Base-by-base conservation (phyloP, 2,797 vertebrate species). In the Buphagus erythrorhynchus region DNA sequence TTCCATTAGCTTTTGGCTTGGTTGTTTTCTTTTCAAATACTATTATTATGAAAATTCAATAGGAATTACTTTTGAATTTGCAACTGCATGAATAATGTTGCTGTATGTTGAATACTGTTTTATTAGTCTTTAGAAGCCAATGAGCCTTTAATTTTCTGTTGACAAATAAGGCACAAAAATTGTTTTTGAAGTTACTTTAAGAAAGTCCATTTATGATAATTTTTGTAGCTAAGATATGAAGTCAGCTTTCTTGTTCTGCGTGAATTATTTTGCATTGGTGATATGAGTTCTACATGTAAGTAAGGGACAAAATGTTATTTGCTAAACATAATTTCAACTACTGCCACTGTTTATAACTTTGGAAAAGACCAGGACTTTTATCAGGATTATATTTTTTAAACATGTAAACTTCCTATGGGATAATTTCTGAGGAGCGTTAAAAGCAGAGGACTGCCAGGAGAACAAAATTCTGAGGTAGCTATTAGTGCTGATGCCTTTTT, bases 51-150 rank as follows among this genome's bases (percentile, higher is more conserved):
- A 83, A 76, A 71, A 90, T 49, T 67, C 36, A 65, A n/a, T 45
- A n/a, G 66, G 92, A 93, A 87, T 83, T 75, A 43, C 11, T 43
- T 31, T 58, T 63, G 58, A 88, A 86, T 93, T 94, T 96, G 17
- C 2, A 13, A 22, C 16, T 62, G 25, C 28, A 38, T 84, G 77
- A 78, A 66, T 63, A 74, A 65, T 85, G 66, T 33, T 82, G 21
- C 14, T 42, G 2, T 25, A 20, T 62, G 16, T 42, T 69, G 28
- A 88, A 12, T 63, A 36, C 16, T 84, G 19, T 13, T 94, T 49
- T 81, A 75, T 61, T 26, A 11, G 43, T 46, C 26, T 67, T 79
- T 19, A 72, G 59, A 84, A 82, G 69, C 22, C 73, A 71, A 74
- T n/a, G 3, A 66, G 8, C 5, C 5, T 54, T 63, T 66, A 2